Evolutionary conservation across 1,140 invertebrate species (phyloP).

Genomic region (Hesperophylax magnus): DNA sequence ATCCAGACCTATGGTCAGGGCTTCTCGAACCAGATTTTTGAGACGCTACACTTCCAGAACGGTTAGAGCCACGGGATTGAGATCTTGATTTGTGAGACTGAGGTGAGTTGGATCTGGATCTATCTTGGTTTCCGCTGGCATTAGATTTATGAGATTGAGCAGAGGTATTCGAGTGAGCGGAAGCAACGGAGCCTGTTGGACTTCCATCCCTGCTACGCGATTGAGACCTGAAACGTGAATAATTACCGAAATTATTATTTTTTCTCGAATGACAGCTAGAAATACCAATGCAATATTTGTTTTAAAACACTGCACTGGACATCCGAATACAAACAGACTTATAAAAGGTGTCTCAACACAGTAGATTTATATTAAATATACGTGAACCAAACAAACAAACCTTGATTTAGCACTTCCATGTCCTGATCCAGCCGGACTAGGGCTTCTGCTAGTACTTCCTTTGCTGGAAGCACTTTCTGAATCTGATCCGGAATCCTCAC

Average conservation of each 20-base stretch:
- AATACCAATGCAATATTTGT: no score
- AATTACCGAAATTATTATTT: not conserved
- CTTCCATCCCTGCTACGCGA: slow-evolving; percentile 67
- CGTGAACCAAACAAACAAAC: slow-evolving; percentile 13
- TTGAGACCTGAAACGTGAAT: slow-evolving; percentile 44
- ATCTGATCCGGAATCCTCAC: slow-evolving; percentile 67
- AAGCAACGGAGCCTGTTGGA: slow-evolving; percentile 61
- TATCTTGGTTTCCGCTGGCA: slow-evolving; percentile 60
- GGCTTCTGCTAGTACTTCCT: slow-evolving; percentile 68
- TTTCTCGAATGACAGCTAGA: no score
- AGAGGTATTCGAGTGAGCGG: slow-evolving; percentile 60
- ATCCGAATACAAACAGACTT: no score
- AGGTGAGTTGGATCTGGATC: slow-evolving; percentile 64
- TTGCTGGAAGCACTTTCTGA: slow-evolving; percentile 68
- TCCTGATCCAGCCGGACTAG: slow-evolving; percentile 64
- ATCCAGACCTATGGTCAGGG: slow-evolving; percentile 59
- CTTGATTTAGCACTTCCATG: slow-evolving; percentile 61
- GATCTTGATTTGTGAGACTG: slow-evolving; percentile 63
- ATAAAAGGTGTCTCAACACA: no score
- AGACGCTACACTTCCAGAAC: slow-evolving; percentile 49
- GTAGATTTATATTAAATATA: no score
- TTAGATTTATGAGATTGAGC: slow-evolving; percentile 56
- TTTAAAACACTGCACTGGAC: no score
- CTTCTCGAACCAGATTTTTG: slow-evolving; percentile 51
- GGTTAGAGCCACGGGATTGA: slow-evolving; percentile 42